Evolutionary conservation across 2,888 invertebrate genomes (phyloP).

Genomic region (Mesorhabditis spiculigera): DNA sequence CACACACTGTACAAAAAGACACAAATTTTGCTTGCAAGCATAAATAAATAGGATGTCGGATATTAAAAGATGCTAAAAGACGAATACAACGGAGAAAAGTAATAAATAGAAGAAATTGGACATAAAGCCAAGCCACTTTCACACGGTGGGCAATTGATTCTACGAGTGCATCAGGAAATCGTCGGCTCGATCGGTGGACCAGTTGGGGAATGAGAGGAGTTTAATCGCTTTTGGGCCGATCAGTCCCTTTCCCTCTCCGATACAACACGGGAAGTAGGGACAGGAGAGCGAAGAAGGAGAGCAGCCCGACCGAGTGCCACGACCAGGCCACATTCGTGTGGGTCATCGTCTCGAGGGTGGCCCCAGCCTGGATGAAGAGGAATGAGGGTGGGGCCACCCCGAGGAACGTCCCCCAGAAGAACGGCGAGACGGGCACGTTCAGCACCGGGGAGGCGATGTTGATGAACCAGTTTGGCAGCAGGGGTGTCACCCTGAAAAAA

Average conservation of each 20-base stretch:
- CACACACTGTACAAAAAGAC: too few species aligned
- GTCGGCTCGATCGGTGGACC: too few species aligned
- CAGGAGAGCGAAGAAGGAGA: constrained; percentile 76
- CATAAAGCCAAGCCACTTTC: too few species aligned
- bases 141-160: too few species aligned
- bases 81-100: too few species aligned
- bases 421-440: constrained; percentile 85
- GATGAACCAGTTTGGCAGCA: constrained; percentile 98
- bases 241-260: constrained; percentile 34
- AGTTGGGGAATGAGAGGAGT: not conserved
- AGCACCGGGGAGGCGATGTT: constrained; percentile 93
- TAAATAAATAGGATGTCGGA: too few species aligned
- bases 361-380: constrained; percentile 94
- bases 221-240: constrained; percentile 18
- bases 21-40: too few species aligned
- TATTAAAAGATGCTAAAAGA: too few species aligned
- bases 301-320: constrained; percentile 43
- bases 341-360: constrained; percentile 86
- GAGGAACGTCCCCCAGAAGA: constrained; percentile 91
- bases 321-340: constrained; percentile 74
- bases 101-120: too few species aligned
- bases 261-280: constrained; percentile 84
- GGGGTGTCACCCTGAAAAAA: constrained; percentile 77
- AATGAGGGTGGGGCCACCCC: constrained; percentile 95
- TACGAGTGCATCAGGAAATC: too few species aligned